These are phyloP conservation scores for Andrena bucephala DNA, from an alignment of 2,888 invertebrate genomes.

Conservation along the genomic window DNA sequence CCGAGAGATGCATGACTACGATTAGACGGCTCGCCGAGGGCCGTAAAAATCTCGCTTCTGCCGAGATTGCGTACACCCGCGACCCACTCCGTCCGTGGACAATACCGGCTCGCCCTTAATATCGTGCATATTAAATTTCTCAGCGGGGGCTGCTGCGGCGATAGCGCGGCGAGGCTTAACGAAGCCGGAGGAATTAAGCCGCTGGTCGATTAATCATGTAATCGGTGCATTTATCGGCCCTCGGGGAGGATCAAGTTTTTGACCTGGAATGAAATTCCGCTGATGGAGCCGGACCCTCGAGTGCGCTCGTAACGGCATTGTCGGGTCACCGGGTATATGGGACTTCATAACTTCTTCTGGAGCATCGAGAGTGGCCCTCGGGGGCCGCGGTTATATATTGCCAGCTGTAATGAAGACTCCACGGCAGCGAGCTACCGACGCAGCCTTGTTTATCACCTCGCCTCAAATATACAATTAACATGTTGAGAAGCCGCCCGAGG, in stretches of 20 bases:
- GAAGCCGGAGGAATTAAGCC: neutral
- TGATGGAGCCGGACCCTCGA: slow-evolving; percentile 11
- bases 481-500: slow-evolving; percentile 73
- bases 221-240: slow-evolving; percentile 3
- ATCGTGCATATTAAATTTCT: slow-evolving; percentile 46
- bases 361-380: slow-evolving; percentile 63
- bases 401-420: slow-evolving; percentile 77
- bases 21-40: slow-evolving; percentile 52
- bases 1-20: slow-evolving; percentile 59
- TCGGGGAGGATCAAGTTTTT: slow-evolving; percentile 14
- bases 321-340: slow-evolving; percentile 64
- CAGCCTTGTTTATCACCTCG: slow-evolving; percentile 77
- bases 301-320: neutral
- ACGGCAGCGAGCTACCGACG: slow-evolving; percentile 73
- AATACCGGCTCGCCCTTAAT: slow-evolving; percentile 24
- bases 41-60: slow-evolving; percentile 28
- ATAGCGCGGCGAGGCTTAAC: neutral
- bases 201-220: slow-evolving; percentile 18
- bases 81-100: neutral
- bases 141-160: neutral
- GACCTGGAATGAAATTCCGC: slow-evolving; percentile 37
- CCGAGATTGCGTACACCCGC: slow-evolving; percentile 36
- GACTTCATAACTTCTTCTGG: slow-evolving; percentile 66
- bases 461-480: slow-evolving; percentile 79
- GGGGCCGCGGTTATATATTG: slow-evolving; percentile 75